phyloP scores from a whole-genome alignment of 2,888 invertebrate species.

The Gastracanthus pulcherrimus region DNA sequence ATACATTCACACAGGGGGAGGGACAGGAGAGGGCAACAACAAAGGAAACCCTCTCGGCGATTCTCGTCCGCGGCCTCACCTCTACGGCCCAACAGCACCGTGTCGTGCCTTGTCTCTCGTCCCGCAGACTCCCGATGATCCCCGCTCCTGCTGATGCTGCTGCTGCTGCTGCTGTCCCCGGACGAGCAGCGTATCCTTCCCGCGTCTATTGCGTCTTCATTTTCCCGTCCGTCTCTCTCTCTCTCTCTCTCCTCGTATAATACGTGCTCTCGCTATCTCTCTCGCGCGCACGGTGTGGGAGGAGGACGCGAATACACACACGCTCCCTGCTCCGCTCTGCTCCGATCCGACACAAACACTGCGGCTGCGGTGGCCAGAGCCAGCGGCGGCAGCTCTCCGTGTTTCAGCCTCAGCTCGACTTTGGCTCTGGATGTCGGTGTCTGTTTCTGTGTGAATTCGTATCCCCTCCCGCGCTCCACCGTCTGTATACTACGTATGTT shows the following conservation, averaged over 20 bases:
- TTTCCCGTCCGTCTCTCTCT: background rate
- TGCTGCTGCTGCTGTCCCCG: slow-evolving; percentile 17
- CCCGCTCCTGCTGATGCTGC: background rate
- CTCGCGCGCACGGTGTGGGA: background rate
- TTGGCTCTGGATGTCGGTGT: no score
- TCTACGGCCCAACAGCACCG: no score
- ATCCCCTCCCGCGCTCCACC: background rate
- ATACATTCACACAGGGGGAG: background rate
- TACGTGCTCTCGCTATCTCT: background rate
- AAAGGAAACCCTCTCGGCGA: background rate
- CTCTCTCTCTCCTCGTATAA: background rate
- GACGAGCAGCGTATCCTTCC: background rate
- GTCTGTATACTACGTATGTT: background rate
- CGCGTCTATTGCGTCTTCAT: slow-evolving; percentile 3
- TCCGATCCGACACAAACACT: slow-evolving; percentile 36
- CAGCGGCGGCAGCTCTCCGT: background rate
- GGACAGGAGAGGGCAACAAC: background rate
- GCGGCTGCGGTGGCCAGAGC: background rate
- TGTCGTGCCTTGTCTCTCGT: no score
- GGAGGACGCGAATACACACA: background rate
- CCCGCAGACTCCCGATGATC: no score
- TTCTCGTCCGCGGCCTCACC: background rate
- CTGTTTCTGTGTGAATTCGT: background rate
- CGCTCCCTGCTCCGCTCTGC: background rate
- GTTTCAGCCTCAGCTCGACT: no score